Evolutionary conservation across 2,113 vertebrate species (phyloP).

Genomic region (Saguinus midas): DNA sequence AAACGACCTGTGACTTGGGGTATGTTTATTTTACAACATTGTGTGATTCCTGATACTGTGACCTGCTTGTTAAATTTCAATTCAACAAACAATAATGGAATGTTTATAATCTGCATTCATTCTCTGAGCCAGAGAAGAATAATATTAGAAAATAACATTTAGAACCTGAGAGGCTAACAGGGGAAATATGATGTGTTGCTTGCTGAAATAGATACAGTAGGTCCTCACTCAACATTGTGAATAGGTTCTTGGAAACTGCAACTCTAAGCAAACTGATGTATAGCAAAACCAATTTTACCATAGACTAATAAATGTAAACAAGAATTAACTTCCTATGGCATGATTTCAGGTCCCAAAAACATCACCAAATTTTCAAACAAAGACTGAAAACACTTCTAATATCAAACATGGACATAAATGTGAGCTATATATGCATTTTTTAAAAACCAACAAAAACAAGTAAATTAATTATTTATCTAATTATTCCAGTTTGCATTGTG

Average conservation of each 20-base stretch:
- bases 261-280: neutral
- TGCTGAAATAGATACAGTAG: conserved; percentile 38
- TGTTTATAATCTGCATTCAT: neutral
- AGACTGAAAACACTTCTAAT: neutral
- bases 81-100: conserved; percentile 45
- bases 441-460: neutral
- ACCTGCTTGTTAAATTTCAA: conserved; percentile 48
- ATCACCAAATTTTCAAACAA: neutral
- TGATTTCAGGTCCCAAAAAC: neutral
- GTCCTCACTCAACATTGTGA: neutral
- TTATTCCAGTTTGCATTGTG: neutral
- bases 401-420: neutral
- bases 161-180: neutral
- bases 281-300: neutral
- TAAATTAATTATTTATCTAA: neutral
- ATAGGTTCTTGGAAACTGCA: neutral
- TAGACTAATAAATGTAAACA: neutral
- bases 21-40: neutral
- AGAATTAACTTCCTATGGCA: neutral
- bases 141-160: conserved; percentile 47
- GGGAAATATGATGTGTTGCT: conserved; percentile 16
- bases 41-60: neutral
- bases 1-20: neutral
- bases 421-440: neutral
- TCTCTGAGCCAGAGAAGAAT: conserved; percentile 49